Conservation (phyloP, 2,113 vertebrate genomes). For the Corapipo altera region DNA sequence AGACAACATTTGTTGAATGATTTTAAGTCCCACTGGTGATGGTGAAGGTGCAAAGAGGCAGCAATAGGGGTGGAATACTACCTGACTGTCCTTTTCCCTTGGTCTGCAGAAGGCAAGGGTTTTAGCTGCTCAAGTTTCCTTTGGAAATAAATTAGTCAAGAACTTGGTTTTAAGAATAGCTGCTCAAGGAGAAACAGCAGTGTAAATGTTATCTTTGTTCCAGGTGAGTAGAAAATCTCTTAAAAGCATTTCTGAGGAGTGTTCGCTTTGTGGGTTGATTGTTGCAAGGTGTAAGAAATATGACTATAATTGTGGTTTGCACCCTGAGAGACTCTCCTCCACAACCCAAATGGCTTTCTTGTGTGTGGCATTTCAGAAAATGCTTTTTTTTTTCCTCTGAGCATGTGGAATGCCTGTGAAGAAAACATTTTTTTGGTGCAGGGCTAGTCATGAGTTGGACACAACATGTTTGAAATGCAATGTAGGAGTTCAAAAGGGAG, state of each 20-base stretch:
- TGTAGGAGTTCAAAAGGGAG: slow-evolving; percentile 8
- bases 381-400: neutral
- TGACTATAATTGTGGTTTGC: slow-evolving; percentile 18
- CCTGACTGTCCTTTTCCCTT: neutral
- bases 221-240: slow-evolving; percentile 27
- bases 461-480: neutral
- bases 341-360: slow-evolving; percentile 15
- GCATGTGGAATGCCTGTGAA: neutral
- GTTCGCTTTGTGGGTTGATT: neutral
- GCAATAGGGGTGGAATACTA: neutral
- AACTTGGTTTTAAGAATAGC: slow-evolving; percentile 1
- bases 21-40: neutral
- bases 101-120: neutral
- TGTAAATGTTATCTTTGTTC: slow-evolving; percentile 31
- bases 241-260: neutral
- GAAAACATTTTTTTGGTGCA: neutral
- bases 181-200: neutral
- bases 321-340: slow-evolving; percentile 6
- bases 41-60: neutral
- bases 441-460: slow-evolving; percentile 12
- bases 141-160: neutral
- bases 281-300: slow-evolving; percentile 11
- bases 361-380: neutral
- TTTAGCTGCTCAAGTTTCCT: neutral
- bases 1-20: neutral